Conservation (phyloP, 2,797 vertebrate species). For the Chrosomus eos region DNA sequence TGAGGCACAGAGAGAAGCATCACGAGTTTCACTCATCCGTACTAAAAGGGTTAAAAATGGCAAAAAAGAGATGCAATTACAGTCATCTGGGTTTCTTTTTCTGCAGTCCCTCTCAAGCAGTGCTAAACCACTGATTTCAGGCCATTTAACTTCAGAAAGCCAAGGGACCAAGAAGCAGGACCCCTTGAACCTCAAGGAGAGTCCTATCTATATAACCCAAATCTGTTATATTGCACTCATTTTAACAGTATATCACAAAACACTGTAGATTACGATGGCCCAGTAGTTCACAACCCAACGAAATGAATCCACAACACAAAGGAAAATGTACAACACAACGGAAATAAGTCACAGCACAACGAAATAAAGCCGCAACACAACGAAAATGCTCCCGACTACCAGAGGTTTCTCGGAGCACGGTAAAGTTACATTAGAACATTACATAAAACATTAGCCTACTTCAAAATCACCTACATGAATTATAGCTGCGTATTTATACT, state of each 20-base stretch:
- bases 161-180: background rate
- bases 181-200: background rate
- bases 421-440: too few relatives aligned
- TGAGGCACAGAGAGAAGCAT: background rate
- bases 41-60: constrained; percentile 32
- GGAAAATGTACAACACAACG: too few relatives aligned
- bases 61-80: background rate
- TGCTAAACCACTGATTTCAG: background rate
- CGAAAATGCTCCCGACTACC: too few relatives aligned
- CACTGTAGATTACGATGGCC: too few relatives aligned
- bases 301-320: too few relatives aligned
- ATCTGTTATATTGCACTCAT: background rate
- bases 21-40: background rate
- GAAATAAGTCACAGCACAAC: too few relatives aligned
- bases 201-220: background rate
- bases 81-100: constrained; percentile 8
- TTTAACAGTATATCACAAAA: background rate
- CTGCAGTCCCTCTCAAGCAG: background rate
- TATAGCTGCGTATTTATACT: too few relatives aligned
- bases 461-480: too few relatives aligned
- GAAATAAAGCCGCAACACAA: too few relatives aligned
- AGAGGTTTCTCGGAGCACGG: too few relatives aligned
- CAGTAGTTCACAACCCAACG: too few relatives aligned
- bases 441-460: too few relatives aligned
- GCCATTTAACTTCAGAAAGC: background rate